phyloP scores from a whole-genome alignment of 2,888 invertebrate species.

The Drosophila subquinaria region DNA sequence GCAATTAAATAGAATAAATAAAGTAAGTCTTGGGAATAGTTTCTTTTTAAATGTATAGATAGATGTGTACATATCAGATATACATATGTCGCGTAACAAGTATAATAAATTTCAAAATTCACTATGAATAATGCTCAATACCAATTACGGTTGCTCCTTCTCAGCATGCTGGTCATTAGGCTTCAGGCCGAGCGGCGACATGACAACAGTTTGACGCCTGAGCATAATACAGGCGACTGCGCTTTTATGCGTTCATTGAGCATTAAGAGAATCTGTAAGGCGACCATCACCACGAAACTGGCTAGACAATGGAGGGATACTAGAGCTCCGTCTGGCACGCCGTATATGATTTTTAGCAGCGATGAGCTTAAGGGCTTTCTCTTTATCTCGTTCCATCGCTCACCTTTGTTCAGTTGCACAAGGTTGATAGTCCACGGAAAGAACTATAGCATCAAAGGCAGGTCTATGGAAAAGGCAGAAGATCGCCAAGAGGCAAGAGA shows the following conservation, averaged over 20 bases:
- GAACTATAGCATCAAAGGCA: background rate
- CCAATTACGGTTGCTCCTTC: background rate
- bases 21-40: slow-evolving; percentile 1
- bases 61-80: background rate
- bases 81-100: slow-evolving; percentile 12
- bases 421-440: background rate
- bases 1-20: background rate
- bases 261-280: background rate
- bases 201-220: slow-evolving; percentile 9
- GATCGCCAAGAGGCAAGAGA: background rate
- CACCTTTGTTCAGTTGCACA: slow-evolving; percentile 2
- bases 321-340: slow-evolving; percentile 2
- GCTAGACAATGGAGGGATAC: slow-evolving; percentile 1
- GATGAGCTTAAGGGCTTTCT: background rate
- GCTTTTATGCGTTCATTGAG: background rate
- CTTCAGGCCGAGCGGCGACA: background rate
- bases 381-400: slow-evolving; percentile 16
- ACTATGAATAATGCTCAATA: background rate
- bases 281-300: background rate
- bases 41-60: background rate
- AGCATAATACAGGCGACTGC: slow-evolving; percentile 21
- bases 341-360: slow-evolving; percentile 6
- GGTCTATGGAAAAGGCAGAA: background rate
- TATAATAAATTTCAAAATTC: background rate
- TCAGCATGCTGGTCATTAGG: background rate